These are phyloP conservation scores for Leptodactylus fuscus DNA, from an alignment of 2,113 vertebrate genomes.

Conservation along the genomic window DNA sequence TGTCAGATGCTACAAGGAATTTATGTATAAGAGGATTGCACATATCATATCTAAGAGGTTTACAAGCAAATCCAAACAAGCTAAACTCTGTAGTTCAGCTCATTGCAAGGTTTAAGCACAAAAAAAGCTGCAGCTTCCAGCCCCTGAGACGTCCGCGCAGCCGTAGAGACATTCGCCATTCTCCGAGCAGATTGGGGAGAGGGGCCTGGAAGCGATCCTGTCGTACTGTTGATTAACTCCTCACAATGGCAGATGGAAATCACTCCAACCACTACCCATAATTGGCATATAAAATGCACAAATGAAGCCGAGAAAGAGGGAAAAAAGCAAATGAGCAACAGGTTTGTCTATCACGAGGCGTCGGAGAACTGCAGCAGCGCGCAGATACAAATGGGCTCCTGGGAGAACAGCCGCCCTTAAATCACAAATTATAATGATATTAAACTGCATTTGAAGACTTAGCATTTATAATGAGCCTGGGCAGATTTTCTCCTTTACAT, in stretches of 20 bases:
- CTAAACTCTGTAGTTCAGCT: slow-evolving; percentile 61
- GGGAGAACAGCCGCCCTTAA: slow-evolving; percentile 7
- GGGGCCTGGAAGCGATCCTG: slow-evolving; percentile 37
- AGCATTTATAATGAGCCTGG: slow-evolving; percentile 3
- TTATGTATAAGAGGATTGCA: slow-evolving; percentile 75
- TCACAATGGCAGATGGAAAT: slow-evolving; percentile 51
- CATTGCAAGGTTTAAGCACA: slow-evolving; percentile 62
- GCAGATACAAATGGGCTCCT: not conserved
- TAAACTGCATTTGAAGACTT: slow-evolving; percentile 25
- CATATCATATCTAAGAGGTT: slow-evolving; percentile 74
- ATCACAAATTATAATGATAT: slow-evolving; percentile 44
- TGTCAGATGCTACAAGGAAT: slow-evolving; percentile 73
- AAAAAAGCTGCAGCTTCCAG: slow-evolving; percentile 25
- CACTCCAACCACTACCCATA: slow-evolving; percentile 16
- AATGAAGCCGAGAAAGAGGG: not conserved
- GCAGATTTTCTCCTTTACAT: slow-evolving; percentile 17
- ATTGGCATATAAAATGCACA: slow-evolving; percentile 24
- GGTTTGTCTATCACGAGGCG: not conserved
- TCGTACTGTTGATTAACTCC: slow-evolving; percentile 32
- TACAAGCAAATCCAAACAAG: slow-evolving; percentile 71
- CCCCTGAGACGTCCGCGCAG: slow-evolving; percentile 40
- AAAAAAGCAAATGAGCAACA: slow-evolving; percentile 35
- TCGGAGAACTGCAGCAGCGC: not conserved
- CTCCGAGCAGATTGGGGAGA: slow-evolving; percentile 23
- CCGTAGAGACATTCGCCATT: slow-evolving; percentile 56